Percentiles rank a stretch among this genome's conserved stretches.
These are phyloP conservation scores for Melospiza georgiana DNA, from an alignment of 2,113 vertebrate genomes.

Conservation along the genomic window DNA sequence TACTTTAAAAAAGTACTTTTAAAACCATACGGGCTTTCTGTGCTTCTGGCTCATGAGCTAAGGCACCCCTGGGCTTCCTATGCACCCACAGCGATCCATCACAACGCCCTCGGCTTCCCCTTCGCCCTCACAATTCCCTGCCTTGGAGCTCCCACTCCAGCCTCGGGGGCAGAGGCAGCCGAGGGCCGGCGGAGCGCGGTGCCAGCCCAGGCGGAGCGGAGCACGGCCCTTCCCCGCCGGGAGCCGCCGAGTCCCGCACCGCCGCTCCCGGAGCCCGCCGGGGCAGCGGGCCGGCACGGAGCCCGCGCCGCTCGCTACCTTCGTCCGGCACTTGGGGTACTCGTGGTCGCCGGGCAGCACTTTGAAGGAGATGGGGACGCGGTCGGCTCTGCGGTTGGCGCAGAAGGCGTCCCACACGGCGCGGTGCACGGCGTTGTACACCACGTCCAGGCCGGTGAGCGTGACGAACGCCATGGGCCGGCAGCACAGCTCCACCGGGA, in stretches of 20 bases:
- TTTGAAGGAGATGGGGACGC: conserved; percentile 98
- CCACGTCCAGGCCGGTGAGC: conserved; percentile 92
- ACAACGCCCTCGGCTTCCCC: neutral
- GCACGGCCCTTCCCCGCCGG: neutral
- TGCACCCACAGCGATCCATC: accelerated
- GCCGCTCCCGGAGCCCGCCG: neutral
- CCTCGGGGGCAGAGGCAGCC: accelerated
- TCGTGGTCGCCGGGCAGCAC: conserved; percentile 96
- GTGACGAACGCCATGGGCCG: conserved; percentile 98
- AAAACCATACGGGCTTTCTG: neutral
- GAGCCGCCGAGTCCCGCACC: accelerated
- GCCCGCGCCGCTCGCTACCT: conserved; percentile 76
- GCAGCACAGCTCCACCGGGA: conserved; percentile 96
- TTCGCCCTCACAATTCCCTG: neutral
- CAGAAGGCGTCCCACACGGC: conserved; percentile 99
- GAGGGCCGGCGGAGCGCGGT: accelerated
- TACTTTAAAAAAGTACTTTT: neutral
- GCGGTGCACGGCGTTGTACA: conserved; percentile 94
- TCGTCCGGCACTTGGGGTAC: conserved; percentile 96
- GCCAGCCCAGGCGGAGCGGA: accelerated
- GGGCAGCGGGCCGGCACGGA: neutral
- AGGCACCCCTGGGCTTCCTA: neutral
- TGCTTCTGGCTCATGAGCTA: neutral
- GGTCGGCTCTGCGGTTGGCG: conserved; percentile 92
- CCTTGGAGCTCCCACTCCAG: accelerated